Evolutionary conservation across 1,140 invertebrate species (phyloP).

Genomic region (Polyergus mexicanus): DNA sequence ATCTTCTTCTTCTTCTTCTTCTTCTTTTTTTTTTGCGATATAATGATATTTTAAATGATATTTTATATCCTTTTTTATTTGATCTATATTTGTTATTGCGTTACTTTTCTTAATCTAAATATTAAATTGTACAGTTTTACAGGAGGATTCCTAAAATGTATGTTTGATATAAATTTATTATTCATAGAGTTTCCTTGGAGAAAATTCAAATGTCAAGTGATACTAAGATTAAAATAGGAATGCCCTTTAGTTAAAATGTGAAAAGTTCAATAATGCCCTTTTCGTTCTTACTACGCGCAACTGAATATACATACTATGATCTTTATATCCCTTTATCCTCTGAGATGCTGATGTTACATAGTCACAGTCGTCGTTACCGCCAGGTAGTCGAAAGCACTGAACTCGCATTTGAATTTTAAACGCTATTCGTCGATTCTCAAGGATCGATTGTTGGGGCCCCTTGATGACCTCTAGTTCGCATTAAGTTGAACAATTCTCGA

Average conservation of each 20-base stretch:
- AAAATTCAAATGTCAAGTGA: slow-evolving; percentile 3
- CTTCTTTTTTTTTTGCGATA: not conserved
- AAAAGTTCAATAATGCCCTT: not conserved
- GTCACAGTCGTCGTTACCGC: slow-evolving; percentile 42
- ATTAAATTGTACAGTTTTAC: not conserved
- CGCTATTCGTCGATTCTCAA: slow-evolving; percentile 44
- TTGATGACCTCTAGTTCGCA: slow-evolving; percentile 69
- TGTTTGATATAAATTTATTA: not conserved
- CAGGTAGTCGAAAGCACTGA: slow-evolving; percentile 53
- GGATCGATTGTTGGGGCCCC: slow-evolving; percentile 52
- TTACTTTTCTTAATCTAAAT: slow-evolving; percentile 7
- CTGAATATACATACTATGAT: slow-evolving; percentile 13
- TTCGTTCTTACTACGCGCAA: not conserved
- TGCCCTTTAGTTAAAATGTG: slow-evolving; percentile 4
- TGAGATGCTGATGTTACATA: slow-evolving; percentile 38
- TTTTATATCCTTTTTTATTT: not conserved
- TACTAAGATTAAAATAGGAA: not conserved
- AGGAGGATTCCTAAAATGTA: not conserved
- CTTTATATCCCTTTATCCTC: slow-evolving; percentile 8
- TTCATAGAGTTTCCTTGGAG: not conserved
- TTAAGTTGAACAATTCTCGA: slow-evolving; percentile 70
- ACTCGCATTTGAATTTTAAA: slow-evolving; percentile 72
- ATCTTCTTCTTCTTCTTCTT: no score
- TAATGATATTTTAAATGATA: not conserved
- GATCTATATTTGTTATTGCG: not conserved